Evolutionary conservation across 2,797 vertebrate species (phyloP), one percentile per base, ranked within the genome.

Genomic region (Rhinatrema bivittatum): DNA sequence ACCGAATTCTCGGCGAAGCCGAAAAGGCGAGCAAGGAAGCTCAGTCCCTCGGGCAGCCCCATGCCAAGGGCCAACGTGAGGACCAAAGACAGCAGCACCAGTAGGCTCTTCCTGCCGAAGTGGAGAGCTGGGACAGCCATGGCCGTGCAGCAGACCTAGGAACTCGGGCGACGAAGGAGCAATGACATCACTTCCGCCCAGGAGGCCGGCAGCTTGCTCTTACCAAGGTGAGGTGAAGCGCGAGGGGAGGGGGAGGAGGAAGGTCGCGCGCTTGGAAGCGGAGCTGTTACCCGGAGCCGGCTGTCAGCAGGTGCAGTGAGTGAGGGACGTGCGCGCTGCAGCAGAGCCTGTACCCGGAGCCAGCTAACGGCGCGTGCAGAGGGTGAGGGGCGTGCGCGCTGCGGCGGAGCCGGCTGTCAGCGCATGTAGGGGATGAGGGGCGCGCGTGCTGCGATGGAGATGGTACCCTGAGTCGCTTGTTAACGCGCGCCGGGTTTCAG

Each of bases 1-100:
- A 78, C 81, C 3, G 71, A 84, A 2, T 74, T 71, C 37, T 79
- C 74, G 12, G 77, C 67, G 14, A 87, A 54, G 0, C 85, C 85
- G 32, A 78, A n/a, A 28, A 56, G 5, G 18, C 58, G 38, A 42
- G 70, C 74, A 4, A 50, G 16, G 0, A 53, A 46, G 46, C 75
- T 81, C 2, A 88, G 64, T 3, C 74, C 42, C 8, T 70, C 63
- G 0, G 86, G 87, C 2, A 88, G 72, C 3, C 68, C 85, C 14
- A 88, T 73, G 0, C 81, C 85, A 39, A 88, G 22, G 13, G 75
- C 5, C 1, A 82, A 33, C 0, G 82, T 86, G 4, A 86, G 50
- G 3, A 78, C 49, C 1, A 80, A 53, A 0, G 86, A 87, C n/a
- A 83, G 69, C 0, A 65, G 65, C 9, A 85, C 51, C 20, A 83